Evolutionary conservation across 2,113 vertebrate genomes (phyloP).

Genomic region (Vanacampus margaritifer): DNA sequence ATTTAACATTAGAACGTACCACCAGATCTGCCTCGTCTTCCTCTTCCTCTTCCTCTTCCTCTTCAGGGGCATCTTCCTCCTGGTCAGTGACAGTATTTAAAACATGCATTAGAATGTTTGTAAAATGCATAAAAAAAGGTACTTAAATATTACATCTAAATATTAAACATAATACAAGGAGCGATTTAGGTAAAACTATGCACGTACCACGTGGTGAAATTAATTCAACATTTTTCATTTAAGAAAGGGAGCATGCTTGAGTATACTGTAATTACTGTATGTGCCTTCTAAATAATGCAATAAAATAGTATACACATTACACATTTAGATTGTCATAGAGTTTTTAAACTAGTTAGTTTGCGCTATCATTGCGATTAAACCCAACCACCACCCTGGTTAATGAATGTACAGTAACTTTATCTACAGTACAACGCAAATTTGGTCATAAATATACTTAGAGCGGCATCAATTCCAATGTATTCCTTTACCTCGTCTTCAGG

Average conservation of each 20-base stretch:
- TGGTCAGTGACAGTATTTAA: slow-evolving; percentile 7
- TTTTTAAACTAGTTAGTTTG: background rate
- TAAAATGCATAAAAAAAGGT: background rate
- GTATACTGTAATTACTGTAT: too few species aligned
- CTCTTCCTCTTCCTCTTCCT: slow-evolving; percentile 47
- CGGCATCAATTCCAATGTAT: background rate
- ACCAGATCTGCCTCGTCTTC: slow-evolving; percentile 64
- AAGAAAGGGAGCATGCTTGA: too few species aligned
- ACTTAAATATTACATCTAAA: background rate
- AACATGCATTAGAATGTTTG: background rate
- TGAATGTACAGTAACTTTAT: background rate
- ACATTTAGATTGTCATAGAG: too few species aligned
- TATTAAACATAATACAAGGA: background rate
- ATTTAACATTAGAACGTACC: slow-evolving; percentile 45
- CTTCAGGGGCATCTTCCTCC: slow-evolving; percentile 51
- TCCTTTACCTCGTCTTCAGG: slow-evolving; percentile 64
- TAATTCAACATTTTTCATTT: too few species aligned
- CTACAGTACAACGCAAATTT: background rate
- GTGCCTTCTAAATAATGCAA: background rate
- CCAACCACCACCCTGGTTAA: background rate
- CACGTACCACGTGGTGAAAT: too few species aligned
- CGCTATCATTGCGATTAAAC: background rate
- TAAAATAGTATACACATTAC: too few species aligned
- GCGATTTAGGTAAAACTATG: background rate
- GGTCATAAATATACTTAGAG: slow-evolving; percentile 5